Percentiles rank a stretch among this genome's conserved stretches.
These are phyloP conservation scores for Papilio demoleus DNA, from an alignment of 2,888 invertebrate species.

Conservation along the genomic window DNA sequence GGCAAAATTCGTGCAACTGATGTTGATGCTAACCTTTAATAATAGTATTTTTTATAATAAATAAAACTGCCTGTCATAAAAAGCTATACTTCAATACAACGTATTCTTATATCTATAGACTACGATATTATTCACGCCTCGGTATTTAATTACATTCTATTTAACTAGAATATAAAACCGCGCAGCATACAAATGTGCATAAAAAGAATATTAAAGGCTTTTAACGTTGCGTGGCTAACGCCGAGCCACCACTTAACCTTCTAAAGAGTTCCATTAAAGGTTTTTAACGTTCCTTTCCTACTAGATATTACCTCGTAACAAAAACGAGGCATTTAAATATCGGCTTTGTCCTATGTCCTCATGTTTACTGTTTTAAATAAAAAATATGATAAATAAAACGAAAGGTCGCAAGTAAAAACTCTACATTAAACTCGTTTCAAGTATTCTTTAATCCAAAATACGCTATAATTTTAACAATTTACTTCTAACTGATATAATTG, in stretches of 20 bases:
- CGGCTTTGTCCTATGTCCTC: background rate
- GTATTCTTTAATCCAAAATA: no score
- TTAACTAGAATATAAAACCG: conserved; percentile 12
- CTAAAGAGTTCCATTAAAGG: conserved; percentile 30
- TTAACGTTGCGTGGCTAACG: conserved; percentile 21
- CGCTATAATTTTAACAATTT: no score
- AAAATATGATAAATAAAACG: background rate
- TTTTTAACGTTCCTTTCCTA: conserved; percentile 21
- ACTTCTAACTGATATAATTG: no score
- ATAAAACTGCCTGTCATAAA: background rate
- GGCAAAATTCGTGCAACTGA: no score
- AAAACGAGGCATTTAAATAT: conserved; percentile 3
- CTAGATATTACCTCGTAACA: conserved; percentile 5
- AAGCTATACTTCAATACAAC: no score
- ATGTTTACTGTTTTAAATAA: background rate
- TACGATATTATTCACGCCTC: background rate
- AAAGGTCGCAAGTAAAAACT: no score
- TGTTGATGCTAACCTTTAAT: no score
- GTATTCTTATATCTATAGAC: background rate
- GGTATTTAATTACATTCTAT: conserved; percentile 16
- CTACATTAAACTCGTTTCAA: no score
- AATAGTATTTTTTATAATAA: no score
- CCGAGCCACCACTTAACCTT: conserved; percentile 27
- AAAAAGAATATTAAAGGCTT: conserved; percentile 9
- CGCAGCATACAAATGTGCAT: conserved; percentile 15